phyloP scores from a whole-genome alignment of 2,797 vertebrate species.

The Macropus fuliginosus region DNA sequence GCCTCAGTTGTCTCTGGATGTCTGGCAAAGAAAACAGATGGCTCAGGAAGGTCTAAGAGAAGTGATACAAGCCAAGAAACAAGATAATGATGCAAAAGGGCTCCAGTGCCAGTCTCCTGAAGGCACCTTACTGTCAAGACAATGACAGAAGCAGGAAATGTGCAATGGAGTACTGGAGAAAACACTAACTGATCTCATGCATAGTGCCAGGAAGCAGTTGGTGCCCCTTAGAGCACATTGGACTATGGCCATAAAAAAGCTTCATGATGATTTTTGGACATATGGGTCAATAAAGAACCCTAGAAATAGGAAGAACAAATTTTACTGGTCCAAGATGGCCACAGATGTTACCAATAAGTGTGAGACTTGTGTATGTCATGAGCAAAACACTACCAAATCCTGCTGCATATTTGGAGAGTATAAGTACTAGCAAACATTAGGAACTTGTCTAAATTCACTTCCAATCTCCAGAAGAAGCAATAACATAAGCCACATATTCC shows the following conservation, averaged over 20 bases:
- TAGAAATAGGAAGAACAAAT: not conserved
- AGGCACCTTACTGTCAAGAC: not conserved
- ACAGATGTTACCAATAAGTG: not conserved
- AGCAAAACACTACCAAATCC: not conserved
- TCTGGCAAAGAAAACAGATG: not conserved
- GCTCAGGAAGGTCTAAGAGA: not conserved
- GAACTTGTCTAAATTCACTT: not conserved
- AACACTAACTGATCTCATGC: not conserved
- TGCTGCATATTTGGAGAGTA: not conserved
- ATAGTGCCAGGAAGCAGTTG: not conserved
- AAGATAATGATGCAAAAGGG: not conserved
- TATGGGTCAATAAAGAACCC: not conserved
- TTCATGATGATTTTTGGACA: not conserved
- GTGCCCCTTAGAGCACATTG: not conserved
- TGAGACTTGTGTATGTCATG: not conserved
- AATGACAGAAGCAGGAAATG: slow-evolving; percentile 2
- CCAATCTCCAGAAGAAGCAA: not conserved
- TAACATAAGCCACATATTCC: not conserved
- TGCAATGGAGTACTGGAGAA: not conserved
- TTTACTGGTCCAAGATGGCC: not conserved
- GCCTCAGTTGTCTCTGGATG: slow-evolving; percentile 1
- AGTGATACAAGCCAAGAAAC: not conserved
- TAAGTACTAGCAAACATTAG: not conserved
- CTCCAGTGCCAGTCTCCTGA: not conserved
- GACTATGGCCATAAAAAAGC: not conserved